A percentile compares a stretch with the other conserved stretches of the same genome.
Evolutionary conservation across 1,140 invertebrate species (phyloP).

Genomic region (Zaprionus gabonicus): DNA sequence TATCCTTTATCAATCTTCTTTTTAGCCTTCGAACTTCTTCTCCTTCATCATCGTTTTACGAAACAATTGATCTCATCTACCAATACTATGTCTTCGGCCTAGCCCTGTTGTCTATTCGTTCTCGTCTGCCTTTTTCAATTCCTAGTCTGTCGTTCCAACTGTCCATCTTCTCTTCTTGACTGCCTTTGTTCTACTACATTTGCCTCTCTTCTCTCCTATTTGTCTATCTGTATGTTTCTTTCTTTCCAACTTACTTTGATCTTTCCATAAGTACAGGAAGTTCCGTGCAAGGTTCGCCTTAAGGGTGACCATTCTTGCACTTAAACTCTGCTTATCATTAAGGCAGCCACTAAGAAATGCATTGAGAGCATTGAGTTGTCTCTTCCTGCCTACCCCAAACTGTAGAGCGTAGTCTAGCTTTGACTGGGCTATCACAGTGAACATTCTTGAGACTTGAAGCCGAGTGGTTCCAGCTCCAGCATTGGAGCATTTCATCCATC

Average conservation of each 20-base stretch:
- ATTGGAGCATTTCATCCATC: slow-evolving; percentile 61
- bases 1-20: no score
- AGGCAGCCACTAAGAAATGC: not conserved
- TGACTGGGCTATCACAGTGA: not conserved
- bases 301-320: slow-evolving; percentile 1
- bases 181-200: not conserved
- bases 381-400: not conserved
- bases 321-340: slow-evolving; percentile 12
- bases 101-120: no score
- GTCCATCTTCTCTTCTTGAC: not conserved
- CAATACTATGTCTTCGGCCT: no score
- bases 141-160: not conserved
- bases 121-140: no score
- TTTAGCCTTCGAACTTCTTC: no score
- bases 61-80: no score
- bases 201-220: not conserved
- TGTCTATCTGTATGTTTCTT: not conserved
- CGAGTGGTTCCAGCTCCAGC: slow-evolving; percentile 6
- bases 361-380: not conserved
- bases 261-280: not conserved
- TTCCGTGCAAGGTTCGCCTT: not conserved
- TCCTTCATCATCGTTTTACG: no score
- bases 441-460: slow-evolving; percentile 28
- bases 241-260: not conserved
- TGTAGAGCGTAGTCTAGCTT: not conserved